phyloP scores from a whole-genome alignment of 2,797 vertebrate species.

The Ictinia mississippiensis region DNA sequence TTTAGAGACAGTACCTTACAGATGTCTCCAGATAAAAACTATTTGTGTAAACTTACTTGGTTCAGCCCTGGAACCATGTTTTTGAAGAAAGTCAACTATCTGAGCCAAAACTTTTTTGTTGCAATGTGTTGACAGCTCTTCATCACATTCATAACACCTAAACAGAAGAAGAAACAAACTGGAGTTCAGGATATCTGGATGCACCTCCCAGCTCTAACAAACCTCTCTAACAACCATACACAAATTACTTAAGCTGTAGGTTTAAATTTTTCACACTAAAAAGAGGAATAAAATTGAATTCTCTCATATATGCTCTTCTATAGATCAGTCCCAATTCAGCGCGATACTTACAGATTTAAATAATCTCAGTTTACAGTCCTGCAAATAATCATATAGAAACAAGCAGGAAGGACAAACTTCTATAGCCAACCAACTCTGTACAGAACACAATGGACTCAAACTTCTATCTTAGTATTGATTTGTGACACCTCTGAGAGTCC shows the following conservation, averaged over 20 bases:
- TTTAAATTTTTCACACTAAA: neutral
- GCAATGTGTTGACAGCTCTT: slow-evolving; percentile 94
- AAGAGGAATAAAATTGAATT: neutral
- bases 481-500: neutral
- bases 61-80: slow-evolving; percentile 88
- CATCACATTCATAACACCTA: slow-evolving; percentile 98
- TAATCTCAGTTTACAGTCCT: neutral
- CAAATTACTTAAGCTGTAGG: neutral
- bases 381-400: neutral
- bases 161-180: neutral
- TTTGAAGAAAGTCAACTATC: slow-evolving; percentile 95
- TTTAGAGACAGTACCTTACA: neutral
- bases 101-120: slow-evolving; percentile 97
- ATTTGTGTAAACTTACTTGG: slow-evolving; percentile 82
- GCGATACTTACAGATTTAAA: neutral
- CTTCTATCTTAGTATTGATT: neutral
- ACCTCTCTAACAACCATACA: neutral
- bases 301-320: neutral
- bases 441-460: neutral
- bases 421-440: neutral
- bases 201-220: neutral
- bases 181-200: neutral
- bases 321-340: neutral
- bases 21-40: neutral
- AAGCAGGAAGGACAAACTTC: neutral